phyloP scores from a whole-genome alignment of 2,113 vertebrate species.

The Ahaetulla prasina region DNA sequence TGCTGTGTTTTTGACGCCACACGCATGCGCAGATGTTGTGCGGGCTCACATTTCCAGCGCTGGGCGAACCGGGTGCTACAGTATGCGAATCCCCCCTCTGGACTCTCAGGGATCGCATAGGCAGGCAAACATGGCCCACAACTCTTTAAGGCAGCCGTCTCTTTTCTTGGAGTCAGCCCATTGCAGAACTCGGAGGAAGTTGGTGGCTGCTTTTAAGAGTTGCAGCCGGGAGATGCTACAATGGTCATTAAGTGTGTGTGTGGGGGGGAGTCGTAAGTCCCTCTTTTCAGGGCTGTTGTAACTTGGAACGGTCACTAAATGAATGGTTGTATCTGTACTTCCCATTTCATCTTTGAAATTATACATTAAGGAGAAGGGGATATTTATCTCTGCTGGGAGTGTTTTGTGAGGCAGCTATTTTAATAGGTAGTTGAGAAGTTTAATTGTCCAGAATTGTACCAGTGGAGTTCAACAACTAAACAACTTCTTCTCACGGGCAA shows the following conservation, averaged over 20 bases:
- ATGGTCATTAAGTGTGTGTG: no score
- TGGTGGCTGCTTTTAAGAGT: neutral
- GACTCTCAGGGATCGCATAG: neutral
- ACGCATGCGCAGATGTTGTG: no score
- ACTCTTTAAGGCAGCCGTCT: neutral
- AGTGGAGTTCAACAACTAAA: neutral
- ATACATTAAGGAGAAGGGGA: neutral
- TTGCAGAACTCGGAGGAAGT: neutral
- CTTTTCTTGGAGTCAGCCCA: neutral
- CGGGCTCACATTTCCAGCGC: no score
- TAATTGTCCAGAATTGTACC: neutral
- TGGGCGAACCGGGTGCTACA: no score
- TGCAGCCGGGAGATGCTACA: no score
- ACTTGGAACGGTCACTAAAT: neutral
- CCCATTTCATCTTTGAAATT: neutral
- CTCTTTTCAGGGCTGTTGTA: neutral
- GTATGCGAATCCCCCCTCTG: no score
- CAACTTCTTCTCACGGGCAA: neutral
- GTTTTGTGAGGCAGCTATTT: neutral
- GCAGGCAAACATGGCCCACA: neutral
- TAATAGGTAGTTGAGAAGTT: neutral
- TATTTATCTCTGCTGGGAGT: neutral
- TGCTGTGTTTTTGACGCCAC: no score
- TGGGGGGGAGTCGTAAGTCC: neutral
- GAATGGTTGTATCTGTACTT: neutral